Base-by-base conservation (phyloP, 2,888 invertebrate genomes). In the Adela reaumurella region DNA sequence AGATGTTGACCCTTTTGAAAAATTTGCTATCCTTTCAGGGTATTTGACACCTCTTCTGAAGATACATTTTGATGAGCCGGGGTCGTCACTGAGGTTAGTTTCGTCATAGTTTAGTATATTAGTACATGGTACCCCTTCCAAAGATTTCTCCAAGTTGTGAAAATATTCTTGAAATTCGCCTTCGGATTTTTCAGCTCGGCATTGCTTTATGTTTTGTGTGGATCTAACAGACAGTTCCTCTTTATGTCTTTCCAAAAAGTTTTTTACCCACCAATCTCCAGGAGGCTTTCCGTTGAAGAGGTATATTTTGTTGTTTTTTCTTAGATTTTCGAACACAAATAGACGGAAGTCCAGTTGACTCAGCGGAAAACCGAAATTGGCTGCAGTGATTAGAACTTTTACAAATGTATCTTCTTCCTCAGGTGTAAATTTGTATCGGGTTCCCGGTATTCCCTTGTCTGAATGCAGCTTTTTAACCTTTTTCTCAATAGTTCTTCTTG, bases 91-190 rank as follows among this genome's bases (percentile, higher is more conserved):
- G 2, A 55, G 42, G 18, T 57, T 57, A 3, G 55, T 57, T 45
- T 58, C 57, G 42, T 58, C 57, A 16, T 50, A 55, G 28, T 57
- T 58, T 2, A 55, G 5, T 17, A 57, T 52, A 44, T 56, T 51
- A 14, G 6, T 44, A 29, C 46, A 14, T 17, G 47, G 47, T 45
- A 45, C 46, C 14, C 47, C 49, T 49, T 50, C 46, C 1, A 54
- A 24, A 11, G 47, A 42, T 29, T 8, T 10, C 17, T 47, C 35
- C 14, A 54, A 42, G 48, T 54, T 49, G 8, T 35, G 4, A n/a
- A 46, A 46, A 16, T 29, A 46, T 29, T 42, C 19, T 17, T 17
- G 24, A 19, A 49, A 19, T 44, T 52, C 51, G 19, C 45, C 48
- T 16, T 48, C 8, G 17, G 17, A 51, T 44, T 53, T 52, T 43